Conservation (phyloP, 2,888 invertebrate genomes). For the Agrotis clavis region DNA sequence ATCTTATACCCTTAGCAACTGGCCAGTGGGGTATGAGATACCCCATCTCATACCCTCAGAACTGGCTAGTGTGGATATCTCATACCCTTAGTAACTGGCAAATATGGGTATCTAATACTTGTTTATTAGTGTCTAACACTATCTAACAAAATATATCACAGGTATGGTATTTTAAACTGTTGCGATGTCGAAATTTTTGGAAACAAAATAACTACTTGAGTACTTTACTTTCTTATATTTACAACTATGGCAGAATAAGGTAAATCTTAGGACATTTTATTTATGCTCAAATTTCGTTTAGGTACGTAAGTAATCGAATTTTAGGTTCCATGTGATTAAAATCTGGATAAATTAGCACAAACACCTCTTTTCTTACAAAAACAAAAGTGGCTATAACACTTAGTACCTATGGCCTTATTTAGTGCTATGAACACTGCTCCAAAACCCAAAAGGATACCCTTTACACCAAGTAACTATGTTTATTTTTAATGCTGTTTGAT, state of each 20-base stretch:
- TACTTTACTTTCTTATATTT: neutral
- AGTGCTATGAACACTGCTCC: slow-evolving; percentile 10
- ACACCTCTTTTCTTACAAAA: neutral
- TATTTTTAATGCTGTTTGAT: neutral
- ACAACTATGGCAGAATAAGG: neutral
- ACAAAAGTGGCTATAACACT: slow-evolving; percentile 20
- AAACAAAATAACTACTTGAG: neutral
- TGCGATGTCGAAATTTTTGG: neutral
- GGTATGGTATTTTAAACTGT: neutral
- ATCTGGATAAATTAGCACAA: neutral
- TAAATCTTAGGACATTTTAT: too few species aligned
- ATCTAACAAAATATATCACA: neutral
- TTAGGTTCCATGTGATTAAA: too few species aligned
- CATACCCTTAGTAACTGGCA: too few species aligned
- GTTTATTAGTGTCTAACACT: too few species aligned
- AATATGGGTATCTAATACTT: too few species aligned
- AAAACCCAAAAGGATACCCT: slow-evolving; percentile 8
- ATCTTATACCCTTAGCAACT: neutral
- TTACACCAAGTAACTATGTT: neutral
- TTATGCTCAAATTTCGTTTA: neutral
- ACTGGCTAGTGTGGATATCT: too few species aligned
- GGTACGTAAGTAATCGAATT: neutral
- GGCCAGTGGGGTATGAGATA: too few species aligned
- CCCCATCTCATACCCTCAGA: too few species aligned
- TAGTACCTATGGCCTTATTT: slow-evolving; percentile 7